These are phyloP conservation scores for Plutella xylostella DNA, from an alignment of 2,888 invertebrate species.

Conservation along the genomic window DNA sequence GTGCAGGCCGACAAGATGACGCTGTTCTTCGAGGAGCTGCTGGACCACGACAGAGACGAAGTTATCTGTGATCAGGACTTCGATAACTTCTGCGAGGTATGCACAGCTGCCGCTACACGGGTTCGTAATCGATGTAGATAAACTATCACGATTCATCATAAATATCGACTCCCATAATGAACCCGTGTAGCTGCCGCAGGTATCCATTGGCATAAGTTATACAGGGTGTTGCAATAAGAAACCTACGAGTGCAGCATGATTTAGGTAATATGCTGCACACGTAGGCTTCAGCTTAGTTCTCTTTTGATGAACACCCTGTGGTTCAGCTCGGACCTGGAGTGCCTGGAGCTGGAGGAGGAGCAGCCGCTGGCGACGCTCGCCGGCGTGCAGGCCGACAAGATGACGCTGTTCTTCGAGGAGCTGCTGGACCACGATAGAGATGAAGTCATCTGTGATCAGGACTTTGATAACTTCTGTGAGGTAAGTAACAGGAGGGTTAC, in stretches of 20 bases:
- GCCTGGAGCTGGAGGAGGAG: conserved; percentile 65
- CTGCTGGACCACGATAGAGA: conserved; percentile 79
- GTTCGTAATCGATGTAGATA: too few relatives aligned
- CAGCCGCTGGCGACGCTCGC: conserved; percentile 65
- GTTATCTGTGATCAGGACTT: conserved; percentile 79
- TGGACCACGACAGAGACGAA: conserved; percentile 80
- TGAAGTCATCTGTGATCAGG: conserved; percentile 77
- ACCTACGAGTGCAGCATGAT: too few relatives aligned
- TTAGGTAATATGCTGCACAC: too few relatives aligned
- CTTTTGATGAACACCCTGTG: too few relatives aligned
- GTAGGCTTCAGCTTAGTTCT: too few relatives aligned
- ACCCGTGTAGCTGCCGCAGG: too few relatives aligned
- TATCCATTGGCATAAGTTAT: too few relatives aligned
- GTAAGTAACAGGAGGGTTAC: too few relatives aligned
- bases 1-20: conserved; percentile 78
- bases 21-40: conserved; percentile 76
- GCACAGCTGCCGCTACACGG: too few relatives aligned
- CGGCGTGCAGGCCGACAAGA: conserved; percentile 75
- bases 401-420: conserved; percentile 77
- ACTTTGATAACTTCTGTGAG: conserved; percentile 77
- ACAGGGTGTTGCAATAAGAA: too few relatives aligned
- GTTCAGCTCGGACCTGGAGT: conserved; percentile 74
- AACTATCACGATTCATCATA: too few relatives aligned
- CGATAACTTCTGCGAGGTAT: conserved; percentile 75
- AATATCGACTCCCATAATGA: too few relatives aligned